phyloP scores from a whole-genome alignment of 2,888 invertebrate species.

The Bunonema sp. region DNA sequence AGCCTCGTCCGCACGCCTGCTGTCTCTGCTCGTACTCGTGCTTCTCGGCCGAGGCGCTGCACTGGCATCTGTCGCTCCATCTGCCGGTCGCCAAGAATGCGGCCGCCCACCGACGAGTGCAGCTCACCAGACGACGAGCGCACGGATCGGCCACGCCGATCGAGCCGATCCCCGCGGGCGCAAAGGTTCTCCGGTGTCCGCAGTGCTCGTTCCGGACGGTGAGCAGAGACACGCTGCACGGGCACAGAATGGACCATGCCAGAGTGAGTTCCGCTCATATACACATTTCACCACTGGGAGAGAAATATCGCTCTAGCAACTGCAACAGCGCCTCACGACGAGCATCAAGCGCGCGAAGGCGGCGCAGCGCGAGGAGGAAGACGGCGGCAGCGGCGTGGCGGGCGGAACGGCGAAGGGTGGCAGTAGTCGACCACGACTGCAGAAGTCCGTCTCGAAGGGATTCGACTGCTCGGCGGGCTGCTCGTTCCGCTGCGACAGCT shows the following conservation, averaged over 20 bases:
- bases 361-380: conserved; percentile 11
- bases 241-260: conserved; percentile 19
- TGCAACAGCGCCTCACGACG: conserved; percentile 17
- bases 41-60: conserved; percentile 12
- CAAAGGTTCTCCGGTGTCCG: conserved; percentile 13
- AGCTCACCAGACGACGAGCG: conserved; percentile 1
- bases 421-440: conserved; percentile 1
- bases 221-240: conserved; percentile 8
- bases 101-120: conserved; percentile 2
- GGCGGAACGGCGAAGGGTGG: too few relatives aligned
- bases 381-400: too few relatives aligned
- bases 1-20: conserved; percentile 13
- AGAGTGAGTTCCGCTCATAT: conserved; percentile 4
- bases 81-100: conserved; percentile 5
- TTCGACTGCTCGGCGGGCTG: conserved; percentile 10
- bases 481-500: conserved; percentile 17
- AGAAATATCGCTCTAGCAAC: conserved; percentile 5
- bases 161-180: conserved; percentile 14
- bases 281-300: too few relatives aligned
- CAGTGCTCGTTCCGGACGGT: conserved; percentile 17
- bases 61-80: conserved; percentile 16
- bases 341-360: conserved; percentile 18
- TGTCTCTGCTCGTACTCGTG: conserved; percentile 15
- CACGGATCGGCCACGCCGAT: conserved; percentile 2
- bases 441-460: conserved; percentile 1